A percentile compares a stretch with the other conserved stretches of the same genome.
Conservation (phyloP, 2,113 vertebrate genomes). For the Hystrix cristata region DNA sequence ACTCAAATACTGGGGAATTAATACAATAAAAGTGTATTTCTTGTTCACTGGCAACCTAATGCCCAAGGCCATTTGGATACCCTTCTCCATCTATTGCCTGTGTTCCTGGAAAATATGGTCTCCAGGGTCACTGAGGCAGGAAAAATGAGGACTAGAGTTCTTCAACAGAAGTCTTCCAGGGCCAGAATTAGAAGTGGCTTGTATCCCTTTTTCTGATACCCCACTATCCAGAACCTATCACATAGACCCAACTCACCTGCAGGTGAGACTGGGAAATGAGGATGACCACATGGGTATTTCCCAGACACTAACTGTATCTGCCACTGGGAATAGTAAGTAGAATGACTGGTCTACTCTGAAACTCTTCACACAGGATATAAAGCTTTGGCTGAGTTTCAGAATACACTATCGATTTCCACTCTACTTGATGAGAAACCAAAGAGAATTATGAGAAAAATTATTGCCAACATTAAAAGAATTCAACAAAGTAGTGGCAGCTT, state of each 20-base stretch:
- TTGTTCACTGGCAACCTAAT: background rate
- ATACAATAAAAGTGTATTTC: background rate
- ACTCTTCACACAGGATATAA: background rate
- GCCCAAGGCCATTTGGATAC: background rate
- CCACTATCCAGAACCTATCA: background rate
- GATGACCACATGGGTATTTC: background rate
- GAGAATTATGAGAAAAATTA: conserved; percentile 27
- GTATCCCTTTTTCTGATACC: background rate
- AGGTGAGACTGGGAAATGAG: background rate
- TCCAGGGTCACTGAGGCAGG: background rate
- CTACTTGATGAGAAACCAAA: background rate
- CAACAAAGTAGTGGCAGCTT: background rate
- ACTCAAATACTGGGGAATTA: background rate
- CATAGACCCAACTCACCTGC: background rate
- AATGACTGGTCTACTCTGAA: background rate
- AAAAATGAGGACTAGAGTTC: background rate
- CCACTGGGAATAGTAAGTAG: background rate
- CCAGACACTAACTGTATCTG: background rate
- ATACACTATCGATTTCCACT: background rate
- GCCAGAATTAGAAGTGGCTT: background rate
- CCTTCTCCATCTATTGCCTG: background rate
- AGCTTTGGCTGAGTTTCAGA: background rate
- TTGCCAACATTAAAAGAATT: background rate
- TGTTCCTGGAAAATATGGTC: background rate
- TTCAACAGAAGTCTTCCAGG: background rate